Base-by-base conservation (phyloP, 30 jellyfish, hydroid and myxozoan genomes). In the Morbakka virulenta region DNA sequence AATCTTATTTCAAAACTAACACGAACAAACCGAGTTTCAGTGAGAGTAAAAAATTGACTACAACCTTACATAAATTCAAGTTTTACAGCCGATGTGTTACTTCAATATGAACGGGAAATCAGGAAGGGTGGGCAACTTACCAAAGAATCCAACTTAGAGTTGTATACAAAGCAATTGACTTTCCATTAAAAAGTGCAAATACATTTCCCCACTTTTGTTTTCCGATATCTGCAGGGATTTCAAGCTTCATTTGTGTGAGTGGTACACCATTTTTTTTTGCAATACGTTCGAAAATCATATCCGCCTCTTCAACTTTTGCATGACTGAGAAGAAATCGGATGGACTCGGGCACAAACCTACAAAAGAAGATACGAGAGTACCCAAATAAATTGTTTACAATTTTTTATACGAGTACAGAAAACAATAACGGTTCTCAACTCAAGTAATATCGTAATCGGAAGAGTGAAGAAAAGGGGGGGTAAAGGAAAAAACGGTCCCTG, bases 271-370 rank as follows among this genome's bases (percentile, higher is more conserved):
- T 77, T 22, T 34, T 47, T 24, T 30, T 23, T 11, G 88, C 80
- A 28, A 77, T 61, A 1, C 41, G 22, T 9, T 0, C n/a, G 26
- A 77, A 65, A 12, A 36, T 34, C 31, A 36, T 62, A 71, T 35
- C 77, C 23, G 86, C 85, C 23, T 64, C 86, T 6, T 28, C 86
- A 33, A 27, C 35, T 35, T 36, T 21, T 2, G 85, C 88, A 67
- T 77, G 85, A 13, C 36, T 67, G n/a, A 63, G 29, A 3, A 20
- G 50, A 84, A 84, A 77, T 12, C 88, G 88, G 25, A 47, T 34
- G 27, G 88, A 77, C 51, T 77, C 88, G 1, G 88, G 87, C 9
- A 77, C 21, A 4, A 57, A 57, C 71, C 71, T 57, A 4, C 71
- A 57, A n/a, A 13, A 13, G 71, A 57, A 13, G 26, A 24, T 24